Percentiles rank a stretch among this genome's conserved stretches.
These are phyloP conservation scores for Temnothorax longispinosus DNA, from an alignment of 1,140 invertebrate species.

Conservation along the genomic window DNA sequence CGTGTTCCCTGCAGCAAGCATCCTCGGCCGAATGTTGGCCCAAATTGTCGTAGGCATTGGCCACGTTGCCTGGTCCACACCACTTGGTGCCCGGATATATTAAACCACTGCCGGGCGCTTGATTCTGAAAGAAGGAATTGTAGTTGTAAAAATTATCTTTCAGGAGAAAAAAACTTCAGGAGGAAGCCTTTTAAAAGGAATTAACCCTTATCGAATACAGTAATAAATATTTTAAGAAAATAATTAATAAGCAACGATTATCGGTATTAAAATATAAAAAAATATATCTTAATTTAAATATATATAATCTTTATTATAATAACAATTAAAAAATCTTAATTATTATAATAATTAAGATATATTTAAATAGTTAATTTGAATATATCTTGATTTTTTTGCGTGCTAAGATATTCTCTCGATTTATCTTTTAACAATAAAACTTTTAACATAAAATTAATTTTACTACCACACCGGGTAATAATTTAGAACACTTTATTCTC, in stretches of 20 bases:
- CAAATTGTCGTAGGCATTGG: conserved; percentile 88
- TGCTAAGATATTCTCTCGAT: background rate
- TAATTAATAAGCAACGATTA: background rate
- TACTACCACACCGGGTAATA: background rate
- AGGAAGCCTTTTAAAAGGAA: background rate
- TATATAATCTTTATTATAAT: no score
- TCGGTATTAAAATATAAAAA: background rate
- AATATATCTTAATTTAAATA: no score
- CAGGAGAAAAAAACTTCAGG: background rate
- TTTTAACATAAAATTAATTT: no score
- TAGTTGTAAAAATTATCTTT: background rate
- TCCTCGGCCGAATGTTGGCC: conserved; percentile 89
- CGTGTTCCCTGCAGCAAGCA: conserved; percentile 91
- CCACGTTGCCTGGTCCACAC: conserved; percentile 90
- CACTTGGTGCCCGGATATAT: conserved; percentile 90
- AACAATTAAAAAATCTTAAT: no score
- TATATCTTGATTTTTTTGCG: no score
- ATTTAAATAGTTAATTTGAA: no score
- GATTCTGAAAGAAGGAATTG: conserved; percentile 70
- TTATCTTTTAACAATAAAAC: background rate
- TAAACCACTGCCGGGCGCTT: conserved; percentile 75
- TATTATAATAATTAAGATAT: no score
- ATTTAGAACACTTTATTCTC: background rate
- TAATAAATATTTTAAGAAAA: conserved; percentile 2
- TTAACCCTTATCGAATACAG: background rate